These are phyloP conservation scores for Caenorhabditis sulstoni DNA, from an alignment of 2,888 invertebrate species.

Conservation along the genomic window DNA sequence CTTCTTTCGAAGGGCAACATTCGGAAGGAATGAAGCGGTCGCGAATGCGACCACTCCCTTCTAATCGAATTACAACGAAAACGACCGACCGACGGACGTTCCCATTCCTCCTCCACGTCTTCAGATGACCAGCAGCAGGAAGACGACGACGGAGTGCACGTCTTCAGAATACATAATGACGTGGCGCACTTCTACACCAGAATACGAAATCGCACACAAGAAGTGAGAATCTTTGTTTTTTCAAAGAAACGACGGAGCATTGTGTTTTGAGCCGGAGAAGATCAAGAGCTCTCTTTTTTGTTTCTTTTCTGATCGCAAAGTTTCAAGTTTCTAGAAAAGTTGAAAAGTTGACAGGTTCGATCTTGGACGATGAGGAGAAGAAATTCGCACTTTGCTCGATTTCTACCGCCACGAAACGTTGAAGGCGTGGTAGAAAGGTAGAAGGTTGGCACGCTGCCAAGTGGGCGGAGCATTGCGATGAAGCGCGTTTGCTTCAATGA, in stretches of 20 bases:
- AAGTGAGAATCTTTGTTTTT: not conserved
- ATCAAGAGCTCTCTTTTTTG: conserved; percentile 1
- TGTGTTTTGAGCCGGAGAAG: conserved; percentile 24
- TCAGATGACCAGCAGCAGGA: conserved; percentile 36
- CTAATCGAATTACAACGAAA: conserved; percentile 52
- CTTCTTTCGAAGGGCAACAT: too few species aligned
- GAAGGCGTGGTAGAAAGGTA: too few species aligned
- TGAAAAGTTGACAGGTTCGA: not conserved
- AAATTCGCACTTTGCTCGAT: too few species aligned
- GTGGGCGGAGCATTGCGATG: too few species aligned
- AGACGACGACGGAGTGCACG: conserved; percentile 6
- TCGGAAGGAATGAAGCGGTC: conserved; percentile 18
- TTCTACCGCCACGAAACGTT: too few species aligned
- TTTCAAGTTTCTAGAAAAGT: conserved; percentile 7
- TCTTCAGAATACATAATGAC: conserved; percentile 34
- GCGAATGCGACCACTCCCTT: conserved; percentile 42
- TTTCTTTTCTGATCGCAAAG: not conserved
- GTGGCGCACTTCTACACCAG: conserved; percentile 26
- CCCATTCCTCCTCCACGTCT: conserved; percentile 3
- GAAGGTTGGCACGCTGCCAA: too few species aligned
- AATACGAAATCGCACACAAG: conserved; percentile 29
- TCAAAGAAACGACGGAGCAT: not conserved
- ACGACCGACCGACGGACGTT: conserved; percentile 19
- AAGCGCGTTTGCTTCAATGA: too few species aligned
- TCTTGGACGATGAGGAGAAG: too few species aligned